Evolutionary conservation across 2,113 vertebrate genomes (phyloP), one percentile per base, ranked within the genome.

Genomic region (Phocoena sinus): DNA sequence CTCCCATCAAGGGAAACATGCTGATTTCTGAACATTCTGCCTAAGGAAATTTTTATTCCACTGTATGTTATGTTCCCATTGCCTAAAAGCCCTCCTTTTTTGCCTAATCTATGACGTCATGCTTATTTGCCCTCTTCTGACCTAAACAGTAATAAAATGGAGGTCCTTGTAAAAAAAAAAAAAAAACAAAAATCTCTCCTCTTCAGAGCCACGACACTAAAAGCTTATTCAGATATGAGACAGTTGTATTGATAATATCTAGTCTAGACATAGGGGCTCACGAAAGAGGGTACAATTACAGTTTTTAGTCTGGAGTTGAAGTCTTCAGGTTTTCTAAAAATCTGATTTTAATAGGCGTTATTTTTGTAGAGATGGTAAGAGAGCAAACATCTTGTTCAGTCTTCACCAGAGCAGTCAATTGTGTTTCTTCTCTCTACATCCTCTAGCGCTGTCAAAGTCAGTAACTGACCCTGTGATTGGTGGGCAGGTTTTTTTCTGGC

Each of bases 191-290:
- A 96, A 95, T 50, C 56, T 50, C 31, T 95, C 14, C 76, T 92
- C 62, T 81, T 96, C 87, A 90, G 86, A 92, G 70, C 87, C 60
- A 90, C 65, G 47, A 77, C 76, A 88, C 90, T 85, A 73, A 95
- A 86, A 96, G 83, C 58, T 76, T 92, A 70, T 92, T 97, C 83
- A 92, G 94, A 92, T 88, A 87, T 8, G 86, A 96, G 95, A 96
- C 84, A 80, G 70, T 76, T 41, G 79, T 90, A 60, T 94, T 44
- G 80, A 95, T 96, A 94, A 88, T 89, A 97, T 98, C 97, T 96
- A 68, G 97, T 98, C 97, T 97, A 97, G 98, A 97, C 97, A 92
- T 0, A 62, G 77, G 18, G 70, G 91, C 62, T 95, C 65, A 18
- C 11, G 74, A 83, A 94, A 82, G 53, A 96, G 96, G 73, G 87